phyloP scores from a whole-genome alignment of 2,888 invertebrate species.

The Deilephila porcellus region DNA sequence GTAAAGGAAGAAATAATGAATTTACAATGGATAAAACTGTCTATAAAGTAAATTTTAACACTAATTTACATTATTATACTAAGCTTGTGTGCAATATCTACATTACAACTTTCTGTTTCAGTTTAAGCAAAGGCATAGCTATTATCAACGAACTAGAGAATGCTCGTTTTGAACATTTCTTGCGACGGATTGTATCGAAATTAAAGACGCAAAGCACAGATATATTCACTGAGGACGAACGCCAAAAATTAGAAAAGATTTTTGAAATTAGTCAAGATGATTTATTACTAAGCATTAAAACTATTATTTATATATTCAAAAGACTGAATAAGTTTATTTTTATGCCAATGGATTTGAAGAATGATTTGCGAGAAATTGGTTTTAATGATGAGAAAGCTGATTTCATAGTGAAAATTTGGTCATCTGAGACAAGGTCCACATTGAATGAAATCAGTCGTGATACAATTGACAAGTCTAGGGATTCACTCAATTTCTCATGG shows the following conservation, averaged over 20 bases:
- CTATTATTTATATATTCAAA: conserved; percentile 69
- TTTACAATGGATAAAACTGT: conserved; percentile 5
- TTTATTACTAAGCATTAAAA: conserved; percentile 66
- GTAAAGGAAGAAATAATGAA: neutral
- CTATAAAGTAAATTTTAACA: neutral
- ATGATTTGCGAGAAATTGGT: conserved; percentile 64
- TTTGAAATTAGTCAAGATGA: conserved; percentile 66
- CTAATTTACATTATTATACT: neutral
- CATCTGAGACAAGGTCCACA: conserved; percentile 66
- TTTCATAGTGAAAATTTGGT: conserved; percentile 72
- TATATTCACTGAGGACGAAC: conserved; percentile 73
- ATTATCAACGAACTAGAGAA: conserved; percentile 69
- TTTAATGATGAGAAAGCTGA: conserved; percentile 68
- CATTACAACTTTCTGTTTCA: conserved; percentile 49
- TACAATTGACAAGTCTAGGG: conserved; percentile 49
- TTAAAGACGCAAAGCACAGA: conserved; percentile 64
- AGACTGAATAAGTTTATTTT: conserved; percentile 72
- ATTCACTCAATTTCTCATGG: conserved; percentile 65
- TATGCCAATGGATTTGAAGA: conserved; percentile 72
- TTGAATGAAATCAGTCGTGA: conserved; percentile 63
- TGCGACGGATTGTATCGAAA: conserved; percentile 69
- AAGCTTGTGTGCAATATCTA: no score
- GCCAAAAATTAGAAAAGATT: conserved; percentile 67
- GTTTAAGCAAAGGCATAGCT: conserved; percentile 66
- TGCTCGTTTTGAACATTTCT: conserved; percentile 72